A percentile compares a stretch with the other conserved stretches of the same genome.
phyloP scores from a whole-genome alignment of 2,888 invertebrate species.

The Parasteatoda lunata region DNA sequence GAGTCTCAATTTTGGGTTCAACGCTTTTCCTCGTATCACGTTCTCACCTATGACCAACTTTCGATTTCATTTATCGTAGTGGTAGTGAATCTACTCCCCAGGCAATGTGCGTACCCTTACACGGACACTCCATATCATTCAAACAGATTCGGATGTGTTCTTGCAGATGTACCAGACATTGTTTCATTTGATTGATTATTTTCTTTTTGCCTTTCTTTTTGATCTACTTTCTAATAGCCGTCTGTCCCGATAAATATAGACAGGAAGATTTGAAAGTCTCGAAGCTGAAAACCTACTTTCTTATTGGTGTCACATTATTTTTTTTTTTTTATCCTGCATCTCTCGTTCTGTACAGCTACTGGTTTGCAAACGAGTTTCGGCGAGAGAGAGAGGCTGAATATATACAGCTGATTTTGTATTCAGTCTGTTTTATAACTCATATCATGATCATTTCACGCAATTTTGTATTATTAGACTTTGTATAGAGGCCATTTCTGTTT shows the following conservation, averaged over 20 bases:
- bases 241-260: slow-evolving; percentile 34
- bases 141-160: neutral
- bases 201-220: slow-evolving; percentile 2
- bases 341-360: slow-evolving; percentile 35
- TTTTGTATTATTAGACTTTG: neutral
- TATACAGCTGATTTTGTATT: neutral
- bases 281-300: slow-evolving; percentile 46
- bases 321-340: slow-evolving; percentile 20
- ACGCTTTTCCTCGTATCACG: slow-evolving; percentile 43
- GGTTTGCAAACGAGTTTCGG: slow-evolving; percentile 41
- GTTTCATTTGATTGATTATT: slow-evolving; percentile 34
- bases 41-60: slow-evolving; percentile 30
- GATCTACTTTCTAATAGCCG: slow-evolving; percentile 50
- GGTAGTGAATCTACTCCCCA: slow-evolving; percentile 9
- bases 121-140: neutral
- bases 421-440: slow-evolving; percentile 27
- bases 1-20: slow-evolving; percentile 34
- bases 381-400: neutral
- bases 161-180: slow-evolving; percentile 34
- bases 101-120: slow-evolving; percentile 32
- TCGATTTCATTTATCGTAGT: slow-evolving; percentile 47
- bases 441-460: slow-evolving; percentile 8
- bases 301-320: slow-evolving; percentile 55
- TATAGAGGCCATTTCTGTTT: neutral
- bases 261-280: slow-evolving; percentile 9